Evolutionary conservation across 2,797 vertebrate genomes (phyloP), one percentile per base, ranked within the genome.

Genomic region (Sebastes minor): DNA sequence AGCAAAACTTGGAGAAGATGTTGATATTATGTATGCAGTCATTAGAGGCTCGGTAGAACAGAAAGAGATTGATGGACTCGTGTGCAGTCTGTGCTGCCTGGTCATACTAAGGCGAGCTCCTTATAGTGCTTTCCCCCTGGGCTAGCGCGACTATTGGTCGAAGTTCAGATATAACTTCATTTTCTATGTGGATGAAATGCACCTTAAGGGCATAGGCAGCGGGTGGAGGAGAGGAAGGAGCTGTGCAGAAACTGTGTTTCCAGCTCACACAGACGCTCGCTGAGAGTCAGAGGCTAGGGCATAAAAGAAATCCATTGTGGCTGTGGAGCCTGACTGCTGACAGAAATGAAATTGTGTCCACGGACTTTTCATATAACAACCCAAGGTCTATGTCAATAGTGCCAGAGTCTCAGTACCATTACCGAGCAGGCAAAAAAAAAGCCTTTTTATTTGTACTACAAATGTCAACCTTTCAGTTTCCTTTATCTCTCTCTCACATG

Each of bases 141-240:
- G 97, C 96, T 74, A 97, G 96, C 78, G 91, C 96, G 90, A 97
- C 96, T 95, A 97, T 97, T 93, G 97, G 97, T 88, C 96, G 96
- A 94, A 98, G 96, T 96, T 98, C 97, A 92, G 97, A 97, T 83
- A 97, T 96, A 86, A 98, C 97, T 96, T 98, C 96, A 97, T 98
- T 98, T 95, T 97, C 97, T 94, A 96, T 97, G 49, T 97, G 97
- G 95, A 98, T 97, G 95, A 97, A 98, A 90, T 97, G 97, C 97
- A 94, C 97, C 97, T 99, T 94, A 76, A 90, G 91, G 95, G 93
- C 90, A 91, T 79, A 91, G 81, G 84, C 88, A 85, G 87, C 22
- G 84, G 78, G 83, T 82, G 74, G 78, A 91, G 81, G 71, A 78
- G 60, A 81, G 80, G 78, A 87, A 81, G 76, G 81, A 74, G 73